These are phyloP conservation scores for Myiozetetes cayanensis DNA, from an alignment of 2,113 vertebrate genomes.

Conservation along the genomic window DNA sequence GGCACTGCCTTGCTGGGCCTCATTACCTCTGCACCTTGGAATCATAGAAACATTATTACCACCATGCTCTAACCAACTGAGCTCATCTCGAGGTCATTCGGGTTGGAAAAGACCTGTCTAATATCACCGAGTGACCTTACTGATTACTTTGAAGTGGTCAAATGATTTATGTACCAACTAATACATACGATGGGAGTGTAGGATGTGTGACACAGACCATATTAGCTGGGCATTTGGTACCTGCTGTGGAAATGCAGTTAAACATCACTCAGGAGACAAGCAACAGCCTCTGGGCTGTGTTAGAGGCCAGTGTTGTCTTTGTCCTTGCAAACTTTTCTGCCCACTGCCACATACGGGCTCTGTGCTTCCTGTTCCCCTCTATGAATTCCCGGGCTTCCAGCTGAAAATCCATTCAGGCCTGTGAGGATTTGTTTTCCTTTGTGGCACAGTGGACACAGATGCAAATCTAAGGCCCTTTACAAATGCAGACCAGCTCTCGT, in stretches of 20 bases:
- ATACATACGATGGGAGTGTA: accelerated
- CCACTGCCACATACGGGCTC: accelerated
- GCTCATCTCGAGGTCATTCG: neutral
- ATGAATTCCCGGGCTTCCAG: too few relatives aligned
- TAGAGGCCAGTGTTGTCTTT: neutral
- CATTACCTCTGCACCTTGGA: neutral
- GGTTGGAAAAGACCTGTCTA: neutral
- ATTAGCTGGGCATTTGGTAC: neutral
- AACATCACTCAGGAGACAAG: neutral
- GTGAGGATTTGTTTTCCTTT: neutral
- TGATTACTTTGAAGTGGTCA: accelerated
- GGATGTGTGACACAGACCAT: accelerated
- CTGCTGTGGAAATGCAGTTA: neutral
- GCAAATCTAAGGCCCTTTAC: neutral
- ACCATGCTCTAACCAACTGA: neutral
- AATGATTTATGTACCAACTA: neutral
- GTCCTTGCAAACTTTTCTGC: neutral
- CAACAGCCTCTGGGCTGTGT: neutral
- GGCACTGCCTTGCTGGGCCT: accelerated
- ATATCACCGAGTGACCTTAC: neutral
- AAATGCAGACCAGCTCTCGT: accelerated
- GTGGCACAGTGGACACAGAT: neutral
- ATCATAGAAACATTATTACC: neutral
- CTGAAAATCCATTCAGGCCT: neutral
- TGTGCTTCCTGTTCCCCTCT: neutral